Conservation (phyloP, 2,797 vertebrate genomes). For the Tympanoctomys barrerae region DNA sequence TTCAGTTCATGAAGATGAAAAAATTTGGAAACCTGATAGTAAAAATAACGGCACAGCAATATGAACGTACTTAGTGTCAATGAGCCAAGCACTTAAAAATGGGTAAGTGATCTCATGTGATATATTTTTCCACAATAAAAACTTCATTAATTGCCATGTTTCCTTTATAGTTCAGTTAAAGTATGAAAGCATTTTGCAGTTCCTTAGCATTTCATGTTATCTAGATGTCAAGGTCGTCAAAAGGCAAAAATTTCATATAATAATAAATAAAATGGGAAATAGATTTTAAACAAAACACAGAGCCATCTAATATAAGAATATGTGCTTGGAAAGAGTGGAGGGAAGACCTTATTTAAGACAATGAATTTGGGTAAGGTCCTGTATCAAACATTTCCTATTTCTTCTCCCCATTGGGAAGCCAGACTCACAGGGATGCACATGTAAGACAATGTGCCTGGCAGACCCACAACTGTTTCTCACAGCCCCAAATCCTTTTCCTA, state of each 20-base stretch:
- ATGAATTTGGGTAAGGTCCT: neutral
- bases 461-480: neutral
- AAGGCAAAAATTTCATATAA: neutral
- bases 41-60: neutral
- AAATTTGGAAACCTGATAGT: neutral
- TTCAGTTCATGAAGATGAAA: neutral
- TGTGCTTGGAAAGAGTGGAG: neutral
- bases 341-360: neutral
- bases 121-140: neutral
- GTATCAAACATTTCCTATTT: neutral
- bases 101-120: neutral
- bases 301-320: neutral
- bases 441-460: neutral
- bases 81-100: neutral
- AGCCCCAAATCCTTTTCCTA: neutral
- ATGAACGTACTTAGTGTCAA: neutral
- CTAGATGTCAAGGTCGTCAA: neutral
- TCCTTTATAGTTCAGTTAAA: conserved; percentile 7
- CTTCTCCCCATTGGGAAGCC: neutral
- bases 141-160: neutral
- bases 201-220: neutral
- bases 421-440: neutral
- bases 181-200: neutral
- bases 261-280: conserved; percentile 1
- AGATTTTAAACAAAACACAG: neutral